Evolutionary conservation across 2,888 invertebrate species (phyloP), one percentile per base, ranked within the genome.

Genomic region (Serrognathus titanus): DNA sequence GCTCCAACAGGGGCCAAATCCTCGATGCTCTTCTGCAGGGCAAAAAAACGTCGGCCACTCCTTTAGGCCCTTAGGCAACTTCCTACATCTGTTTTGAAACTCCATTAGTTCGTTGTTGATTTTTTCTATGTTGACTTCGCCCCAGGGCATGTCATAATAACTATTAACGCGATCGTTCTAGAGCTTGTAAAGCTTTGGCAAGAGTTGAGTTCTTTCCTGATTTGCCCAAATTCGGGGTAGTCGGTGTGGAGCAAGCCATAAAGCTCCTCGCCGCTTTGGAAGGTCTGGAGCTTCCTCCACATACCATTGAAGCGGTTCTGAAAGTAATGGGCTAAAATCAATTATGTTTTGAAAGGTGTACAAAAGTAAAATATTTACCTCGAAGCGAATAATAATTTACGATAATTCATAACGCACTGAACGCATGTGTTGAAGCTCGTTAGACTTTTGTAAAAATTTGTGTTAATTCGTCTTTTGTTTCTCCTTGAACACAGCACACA

Each of bases 41-140:
- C 95, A n/a, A 74, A 92, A 93, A 80, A 96, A 97, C 0, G 97
- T 97, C 1, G 95, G 96, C 97, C 97, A 97, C 75, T 97, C 97
- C 72, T 92, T 90, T 0, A 91, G 76, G 1, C 84, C 95, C 75
- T 95, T 94, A 0, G 97, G 97, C 35, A 97, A 80, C 74, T 97
- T 97, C 9, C 97, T 85, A 72, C 97, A 97, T 68, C 97, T 88
- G 74, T 96, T 97, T 80, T 97, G 97, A 77, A 97, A 97, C 73
- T 97, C 97, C 89, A 95, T 92, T 6, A 97, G 80, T 72, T 97
- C 97, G 71, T 94, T 94, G 75, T 97, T 97, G 65, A 97, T 97
- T 75, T 96, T 94, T 74, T 97, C 97, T 62, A 97, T 96, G 72
- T 97, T 96, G 2, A 91, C 90, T 70, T 96, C 96, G 49, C 89